Evolutionary conservation across 2,888 invertebrate species (phyloP).

Genomic region (Podabrus alpinus): DNA sequence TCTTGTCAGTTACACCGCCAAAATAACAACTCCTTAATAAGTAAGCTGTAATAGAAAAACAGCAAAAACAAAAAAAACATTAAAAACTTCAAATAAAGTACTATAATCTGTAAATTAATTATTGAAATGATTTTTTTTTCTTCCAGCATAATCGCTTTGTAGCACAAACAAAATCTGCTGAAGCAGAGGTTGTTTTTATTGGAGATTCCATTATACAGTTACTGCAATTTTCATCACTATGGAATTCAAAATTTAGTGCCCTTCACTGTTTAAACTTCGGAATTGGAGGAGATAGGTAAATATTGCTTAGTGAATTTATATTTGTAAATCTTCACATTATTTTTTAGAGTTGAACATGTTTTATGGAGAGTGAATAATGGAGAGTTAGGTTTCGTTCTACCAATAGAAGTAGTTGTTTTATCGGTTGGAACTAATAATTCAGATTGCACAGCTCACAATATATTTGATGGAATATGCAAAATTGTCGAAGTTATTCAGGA

Average conservation of each 20-base stretch:
- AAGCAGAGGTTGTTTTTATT: constrained; percentile 69
- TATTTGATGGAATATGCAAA: constrained; percentile 65
- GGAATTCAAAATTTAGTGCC: constrained; percentile 68
- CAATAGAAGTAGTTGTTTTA: constrained; percentile 68
- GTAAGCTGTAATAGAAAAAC: too few relatives aligned
- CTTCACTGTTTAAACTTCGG: constrained; percentile 74
- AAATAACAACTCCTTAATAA: too few relatives aligned
- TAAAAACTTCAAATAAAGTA: too few relatives aligned
- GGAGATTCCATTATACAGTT: constrained; percentile 70
- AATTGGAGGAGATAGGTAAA: constrained; percentile 66
- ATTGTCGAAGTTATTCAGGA: constrained; percentile 62
- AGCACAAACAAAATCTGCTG: constrained; percentile 62
- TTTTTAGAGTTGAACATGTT: constrained; percentile 64
- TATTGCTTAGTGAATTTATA: too few relatives aligned
- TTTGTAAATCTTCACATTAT: background rate
- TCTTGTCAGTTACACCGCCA: too few relatives aligned
- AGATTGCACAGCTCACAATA: constrained; percentile 63
- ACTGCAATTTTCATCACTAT: constrained; percentile 64
- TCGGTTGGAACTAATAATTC: constrained; percentile 71
- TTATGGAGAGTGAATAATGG: constrained; percentile 72
- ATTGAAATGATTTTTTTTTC: too few relatives aligned
- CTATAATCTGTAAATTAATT: too few relatives aligned
- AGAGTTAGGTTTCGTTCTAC: constrained; percentile 67
- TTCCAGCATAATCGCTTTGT: constrained; percentile 67
- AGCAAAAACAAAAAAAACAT: too few relatives aligned